phyloP scores from a whole-genome alignment of 2,888 invertebrate genomes.

The Syrista parreyssii region DNA sequence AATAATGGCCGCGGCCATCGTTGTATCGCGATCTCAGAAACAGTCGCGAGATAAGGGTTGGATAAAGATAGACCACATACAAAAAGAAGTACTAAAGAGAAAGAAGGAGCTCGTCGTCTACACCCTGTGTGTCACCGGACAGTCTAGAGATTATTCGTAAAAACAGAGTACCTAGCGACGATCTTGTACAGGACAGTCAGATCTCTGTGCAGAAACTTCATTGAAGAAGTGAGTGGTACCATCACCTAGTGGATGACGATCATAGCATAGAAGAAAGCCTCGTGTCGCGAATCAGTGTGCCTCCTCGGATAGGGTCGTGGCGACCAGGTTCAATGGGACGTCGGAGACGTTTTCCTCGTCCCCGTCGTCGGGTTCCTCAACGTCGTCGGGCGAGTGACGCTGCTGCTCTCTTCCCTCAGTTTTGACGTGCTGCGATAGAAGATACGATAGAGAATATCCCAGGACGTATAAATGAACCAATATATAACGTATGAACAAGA shows the following conservation, averaged over 20 bases:
- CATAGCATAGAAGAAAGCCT: background rate
- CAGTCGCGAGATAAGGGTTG: background rate
- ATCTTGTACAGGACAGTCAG: constrained; percentile 5
- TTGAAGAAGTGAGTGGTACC: background rate
- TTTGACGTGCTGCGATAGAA: constrained; percentile 51
- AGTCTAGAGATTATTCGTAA: constrained; percentile 8
- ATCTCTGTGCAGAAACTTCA: background rate
- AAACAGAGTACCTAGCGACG: background rate
- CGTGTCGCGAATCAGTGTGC: constrained; percentile 68
- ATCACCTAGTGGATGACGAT: background rate
- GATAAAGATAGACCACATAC: constrained; percentile 21
- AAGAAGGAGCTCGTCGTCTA: constrained; percentile 22
- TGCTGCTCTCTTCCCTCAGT: constrained; percentile 54
- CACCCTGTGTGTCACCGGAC: constrained; percentile 30
- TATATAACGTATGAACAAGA: background rate
- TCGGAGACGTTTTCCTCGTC: constrained; percentile 71
- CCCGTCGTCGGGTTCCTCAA: constrained; percentile 60
- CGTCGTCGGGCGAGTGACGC: constrained; percentile 42
- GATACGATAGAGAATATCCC: background rate
- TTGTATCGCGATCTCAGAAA: background rate
- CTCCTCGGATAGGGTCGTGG: constrained; percentile 75
- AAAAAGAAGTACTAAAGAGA: constrained; percentile 28
- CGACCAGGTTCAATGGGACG: constrained; percentile 77
- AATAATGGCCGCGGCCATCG: constrained; percentile 21
- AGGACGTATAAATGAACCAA: background rate